Evolutionary conservation across 2,113 vertebrate genomes (phyloP).

Genomic region (Plectropomus leopardus): DNA sequence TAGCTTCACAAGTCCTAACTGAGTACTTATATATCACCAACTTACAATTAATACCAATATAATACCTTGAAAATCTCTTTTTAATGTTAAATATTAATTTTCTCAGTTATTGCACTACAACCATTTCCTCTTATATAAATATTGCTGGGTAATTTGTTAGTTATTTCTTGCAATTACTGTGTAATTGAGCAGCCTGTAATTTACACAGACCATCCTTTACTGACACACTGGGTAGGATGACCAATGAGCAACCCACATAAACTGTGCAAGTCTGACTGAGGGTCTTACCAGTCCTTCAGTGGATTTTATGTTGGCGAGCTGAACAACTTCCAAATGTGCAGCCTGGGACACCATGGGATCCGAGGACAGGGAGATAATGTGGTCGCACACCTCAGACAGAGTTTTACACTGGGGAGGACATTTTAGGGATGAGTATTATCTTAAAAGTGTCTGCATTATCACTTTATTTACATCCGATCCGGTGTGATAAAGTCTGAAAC

Average conservation of each 20-base stretch:
- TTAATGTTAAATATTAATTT: neutral
- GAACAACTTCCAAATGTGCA: conserved; percentile 94
- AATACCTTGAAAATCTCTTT: neutral
- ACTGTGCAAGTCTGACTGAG: no score
- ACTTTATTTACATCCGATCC: neutral
- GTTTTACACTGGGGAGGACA: conserved; percentile 90
- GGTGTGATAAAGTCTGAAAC: conserved; percentile 43
- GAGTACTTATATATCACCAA: neutral
- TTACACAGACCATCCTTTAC: conserved; percentile 2
- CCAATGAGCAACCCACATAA: neutral
- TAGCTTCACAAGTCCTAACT: neutral
- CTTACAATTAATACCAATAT: neutral
- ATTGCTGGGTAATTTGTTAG: neutral
- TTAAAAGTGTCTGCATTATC: neutral
- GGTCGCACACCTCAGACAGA: conserved; percentile 96
- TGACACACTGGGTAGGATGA: neutral
- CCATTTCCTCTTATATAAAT: neutral
- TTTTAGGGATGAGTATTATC: neutral
- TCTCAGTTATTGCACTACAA: neutral
- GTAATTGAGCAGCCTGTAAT: neutral
- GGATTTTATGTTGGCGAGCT: conserved; percentile 93
- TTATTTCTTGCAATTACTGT: neutral
- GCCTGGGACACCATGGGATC: conserved; percentile 96
- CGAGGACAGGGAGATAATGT: conserved; percentile 92
- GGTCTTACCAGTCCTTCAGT: conserved; percentile 95